A percentile compares a stretch with the other conserved stretches of the same genome.
Conservation (phyloP, 2,113 vertebrate genomes). For the Heterotis niloticus region DNA sequence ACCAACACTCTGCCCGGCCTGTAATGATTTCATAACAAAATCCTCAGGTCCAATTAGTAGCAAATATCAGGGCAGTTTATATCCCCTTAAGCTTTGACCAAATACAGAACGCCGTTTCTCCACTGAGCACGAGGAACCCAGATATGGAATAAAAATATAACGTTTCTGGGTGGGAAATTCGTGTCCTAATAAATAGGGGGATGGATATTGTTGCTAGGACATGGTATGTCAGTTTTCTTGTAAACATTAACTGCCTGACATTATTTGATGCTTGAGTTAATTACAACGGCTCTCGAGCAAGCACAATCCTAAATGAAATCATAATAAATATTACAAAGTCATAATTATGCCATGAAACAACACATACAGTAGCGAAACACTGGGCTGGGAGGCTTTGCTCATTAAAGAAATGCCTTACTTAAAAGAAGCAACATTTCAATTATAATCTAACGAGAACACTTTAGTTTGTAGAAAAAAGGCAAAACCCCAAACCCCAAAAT, state of each 20-base stretch:
- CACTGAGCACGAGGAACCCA: conserved; percentile 1
- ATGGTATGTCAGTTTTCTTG: not conserved
- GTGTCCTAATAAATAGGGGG: not conserved
- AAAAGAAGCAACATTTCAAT: not conserved
- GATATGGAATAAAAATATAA: conserved; percentile 7
- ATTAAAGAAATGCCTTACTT: not conserved
- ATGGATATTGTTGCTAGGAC: not conserved
- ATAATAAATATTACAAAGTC: not conserved
- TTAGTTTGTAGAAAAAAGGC: not conserved
- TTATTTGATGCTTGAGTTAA: not conserved
- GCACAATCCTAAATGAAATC: not conserved
- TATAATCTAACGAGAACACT: not conserved
- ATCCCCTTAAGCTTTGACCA: conserved; percentile 23
- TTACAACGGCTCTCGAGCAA: not conserved
- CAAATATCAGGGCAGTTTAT: conserved; percentile 26
- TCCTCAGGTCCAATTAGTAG: conserved; percentile 34
- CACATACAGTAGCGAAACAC: not conserved
- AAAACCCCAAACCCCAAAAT: not conserved
- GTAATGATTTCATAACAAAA: conserved; percentile 35
- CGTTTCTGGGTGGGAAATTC: not conserved
- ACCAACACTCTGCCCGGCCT: not conserved
- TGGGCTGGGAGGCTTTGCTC: not conserved
- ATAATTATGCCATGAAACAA: not conserved
- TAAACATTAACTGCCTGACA: not conserved
- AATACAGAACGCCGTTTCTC: conserved; percentile 21